Evolutionary conservation across 2,113 vertebrate species (phyloP).

Genomic region (Tachysurus vachellii): DNA sequence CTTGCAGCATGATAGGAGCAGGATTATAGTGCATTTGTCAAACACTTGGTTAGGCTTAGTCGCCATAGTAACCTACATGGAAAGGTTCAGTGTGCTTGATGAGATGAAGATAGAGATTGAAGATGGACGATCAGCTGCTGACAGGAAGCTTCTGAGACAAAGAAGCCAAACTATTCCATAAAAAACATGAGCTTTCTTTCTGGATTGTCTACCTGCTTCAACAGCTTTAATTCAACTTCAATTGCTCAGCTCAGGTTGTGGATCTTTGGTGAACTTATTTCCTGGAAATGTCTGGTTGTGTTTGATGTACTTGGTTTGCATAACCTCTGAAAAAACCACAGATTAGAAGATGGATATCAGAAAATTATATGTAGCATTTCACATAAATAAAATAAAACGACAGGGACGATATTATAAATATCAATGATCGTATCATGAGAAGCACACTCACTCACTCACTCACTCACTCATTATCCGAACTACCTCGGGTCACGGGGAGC

Average conservation of each 20-base stretch:
- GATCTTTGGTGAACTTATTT: neutral
- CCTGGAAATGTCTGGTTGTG: neutral
- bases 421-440: too few relatives aligned
- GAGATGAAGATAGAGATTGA: neutral
- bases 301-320: neutral
- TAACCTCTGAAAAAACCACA: neutral
- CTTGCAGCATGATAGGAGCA: neutral
- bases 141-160: neutral
- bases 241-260: neutral
- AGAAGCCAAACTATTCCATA: neutral
- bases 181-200: too few relatives aligned
- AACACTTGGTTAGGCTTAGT: slow-evolving; percentile 36
- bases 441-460: too few relatives aligned
- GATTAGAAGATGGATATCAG: neutral
- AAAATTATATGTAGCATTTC: neutral
- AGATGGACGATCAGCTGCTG: neutral
- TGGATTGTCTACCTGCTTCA: neutral
- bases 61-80: slow-evolving; percentile 47
- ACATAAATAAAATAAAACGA: neutral
- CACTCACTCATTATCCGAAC: too few relatives aligned
- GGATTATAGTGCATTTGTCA: slow-evolving; percentile 32
- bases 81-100: neutral
- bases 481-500: too few relatives aligned
- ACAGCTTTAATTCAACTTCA: neutral
- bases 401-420: neutral